Conservation (phyloP, 1,140 invertebrate species). For the Pseudomyrmex dendroicus region DNA sequence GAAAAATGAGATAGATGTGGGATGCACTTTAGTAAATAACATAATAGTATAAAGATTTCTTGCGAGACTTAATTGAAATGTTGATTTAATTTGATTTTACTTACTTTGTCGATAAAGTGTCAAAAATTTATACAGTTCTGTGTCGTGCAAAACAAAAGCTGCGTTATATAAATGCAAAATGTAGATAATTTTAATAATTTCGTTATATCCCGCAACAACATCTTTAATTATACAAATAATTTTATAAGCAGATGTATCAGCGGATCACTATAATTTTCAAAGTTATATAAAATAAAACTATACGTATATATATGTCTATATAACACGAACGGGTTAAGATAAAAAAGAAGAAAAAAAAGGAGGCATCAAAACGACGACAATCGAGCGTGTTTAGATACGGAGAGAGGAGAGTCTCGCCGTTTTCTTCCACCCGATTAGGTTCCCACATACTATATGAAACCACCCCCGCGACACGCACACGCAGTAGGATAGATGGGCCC, state of each 20-base stretch:
- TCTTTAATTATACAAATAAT: conserved; percentile 8
- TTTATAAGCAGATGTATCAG: conserved; percentile 1
- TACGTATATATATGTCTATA: background rate
- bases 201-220: conserved; percentile 17
- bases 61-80: background rate
- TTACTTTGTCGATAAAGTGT: background rate
- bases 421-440: conserved; percentile 74
- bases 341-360: background rate
- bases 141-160: too few relatives aligned
- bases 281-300: too few relatives aligned
- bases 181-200: background rate
- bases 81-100: conserved; percentile 6
- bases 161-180: background rate
- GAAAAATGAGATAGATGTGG: background rate
- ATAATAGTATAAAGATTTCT: background rate
- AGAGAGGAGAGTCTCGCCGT: conserved; percentile 39
- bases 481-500: conserved; percentile 4
- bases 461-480: conserved; percentile 81
- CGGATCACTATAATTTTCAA: conserved; percentile 8
- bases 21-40: background rate
- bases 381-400: conserved; percentile 55
- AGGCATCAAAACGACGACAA: conserved; percentile 44
- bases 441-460: conserved; percentile 83
- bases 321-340: background rate
- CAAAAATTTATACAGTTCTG: background rate